Evolutionary conservation across 2,113 vertebrate genomes (phyloP).

Genomic region (Myotis lucifugus): DNA sequence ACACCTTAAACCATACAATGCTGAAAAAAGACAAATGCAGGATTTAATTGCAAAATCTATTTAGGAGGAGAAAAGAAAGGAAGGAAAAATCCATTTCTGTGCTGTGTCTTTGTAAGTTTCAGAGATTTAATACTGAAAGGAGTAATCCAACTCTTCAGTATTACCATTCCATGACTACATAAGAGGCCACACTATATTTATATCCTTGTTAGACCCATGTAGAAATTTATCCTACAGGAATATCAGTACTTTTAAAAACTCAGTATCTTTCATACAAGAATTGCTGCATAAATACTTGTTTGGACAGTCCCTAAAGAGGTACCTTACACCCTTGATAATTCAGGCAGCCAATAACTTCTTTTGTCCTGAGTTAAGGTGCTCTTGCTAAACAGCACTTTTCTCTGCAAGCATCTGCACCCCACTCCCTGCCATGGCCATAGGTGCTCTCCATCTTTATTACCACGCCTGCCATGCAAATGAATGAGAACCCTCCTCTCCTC

Average conservation of each 20-base stretch:
- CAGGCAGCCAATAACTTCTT: background rate
- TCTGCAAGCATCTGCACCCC: background rate
- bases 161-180: background rate
- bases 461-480: background rate
- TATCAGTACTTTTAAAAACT: background rate
- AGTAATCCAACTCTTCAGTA: background rate
- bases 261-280: background rate
- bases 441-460: background rate
- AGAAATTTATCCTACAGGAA: background rate
- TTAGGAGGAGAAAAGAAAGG: background rate
- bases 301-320: background rate
- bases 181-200: background rate
- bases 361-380: background rate
- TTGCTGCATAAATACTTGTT: background rate
- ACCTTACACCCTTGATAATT: background rate
- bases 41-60: background rate
- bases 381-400: background rate
- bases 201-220: background rate
- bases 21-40: background rate
- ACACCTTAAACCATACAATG: too few relatives aligned
- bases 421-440: background rate
- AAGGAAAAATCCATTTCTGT: background rate
- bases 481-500: background rate
- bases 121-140: background rate
- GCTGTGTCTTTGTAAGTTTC: background rate